Evolutionary conservation across 2,797 vertebrate species (phyloP).

Genomic region (Myotis myotis): DNA sequence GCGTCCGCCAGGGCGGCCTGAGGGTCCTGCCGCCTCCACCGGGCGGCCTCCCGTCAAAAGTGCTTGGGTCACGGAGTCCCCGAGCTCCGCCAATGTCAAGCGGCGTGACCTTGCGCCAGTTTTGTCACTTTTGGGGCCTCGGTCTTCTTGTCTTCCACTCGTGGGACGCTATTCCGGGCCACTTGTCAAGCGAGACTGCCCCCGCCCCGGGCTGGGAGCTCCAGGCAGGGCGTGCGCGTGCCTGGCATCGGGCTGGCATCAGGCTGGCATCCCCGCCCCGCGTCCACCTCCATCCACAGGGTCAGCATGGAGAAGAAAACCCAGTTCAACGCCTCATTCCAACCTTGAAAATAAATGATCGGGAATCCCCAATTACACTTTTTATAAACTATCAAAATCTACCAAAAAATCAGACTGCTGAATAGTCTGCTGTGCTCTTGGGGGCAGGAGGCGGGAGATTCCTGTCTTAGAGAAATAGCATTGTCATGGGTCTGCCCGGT

Average conservation of each 20-base stretch:
- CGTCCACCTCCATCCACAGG: not conserved
- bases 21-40: rapidly evolving
- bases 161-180: too few species aligned
- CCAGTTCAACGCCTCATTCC: not conserved
- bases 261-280: not conserved
- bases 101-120: not conserved
- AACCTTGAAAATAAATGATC: not conserved
- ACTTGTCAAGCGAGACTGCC: not conserved
- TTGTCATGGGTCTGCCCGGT: not conserved
- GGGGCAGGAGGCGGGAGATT: not conserved
- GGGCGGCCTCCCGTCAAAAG: not conserved
- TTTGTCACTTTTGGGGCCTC: not conserved
- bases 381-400: not conserved
- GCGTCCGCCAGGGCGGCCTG: too few species aligned
- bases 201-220: rapidly evolving
- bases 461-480: too few species aligned
- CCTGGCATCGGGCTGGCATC: not conserved
- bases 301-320: not conserved
- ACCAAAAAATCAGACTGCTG: not conserved
- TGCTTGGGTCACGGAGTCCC: not conserved
- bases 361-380: not conserved
- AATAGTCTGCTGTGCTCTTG: not conserved
- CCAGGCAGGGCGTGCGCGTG: too few species aligned
- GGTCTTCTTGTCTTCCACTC: not conserved
- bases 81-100: not conserved